Conservation (phyloP, 2,797 vertebrate species). For the Macropodus opercularis region DNA sequence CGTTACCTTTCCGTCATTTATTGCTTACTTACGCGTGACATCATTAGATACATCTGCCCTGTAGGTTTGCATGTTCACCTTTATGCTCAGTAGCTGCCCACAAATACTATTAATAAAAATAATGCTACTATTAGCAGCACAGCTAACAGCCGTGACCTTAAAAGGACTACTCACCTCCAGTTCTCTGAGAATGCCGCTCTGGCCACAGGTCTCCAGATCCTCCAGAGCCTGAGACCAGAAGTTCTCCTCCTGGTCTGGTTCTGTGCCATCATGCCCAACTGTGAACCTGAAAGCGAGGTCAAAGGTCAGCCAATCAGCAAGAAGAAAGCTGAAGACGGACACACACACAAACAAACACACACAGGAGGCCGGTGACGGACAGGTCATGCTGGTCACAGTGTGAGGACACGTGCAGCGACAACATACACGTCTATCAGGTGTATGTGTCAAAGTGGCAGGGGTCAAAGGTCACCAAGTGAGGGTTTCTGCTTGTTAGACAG, state of each 20-base stretch:
- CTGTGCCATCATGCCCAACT: conserved; percentile 88
- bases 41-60: too few relatives aligned
- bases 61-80: too few relatives aligned
- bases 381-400: conserved; percentile 58
- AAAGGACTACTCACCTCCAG: conserved; percentile 86
- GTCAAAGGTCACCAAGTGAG: conserved; percentile 66
- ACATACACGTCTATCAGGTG: conserved; percentile 43
- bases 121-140: not conserved
- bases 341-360: conserved; percentile 32
- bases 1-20: too few relatives aligned
- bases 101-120: not conserved
- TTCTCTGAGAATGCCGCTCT: conserved; percentile 97
- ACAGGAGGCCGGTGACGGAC: conserved; percentile 26
- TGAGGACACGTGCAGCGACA: conserved; percentile 17
- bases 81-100: too few relatives aligned
- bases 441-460: conserved; percentile 32
- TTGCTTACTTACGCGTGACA: too few relatives aligned
- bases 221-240: conserved; percentile 99
- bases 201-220: conserved; percentile 97
- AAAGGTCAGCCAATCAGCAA: conserved; percentile 36
- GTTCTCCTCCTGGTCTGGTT: conserved; percentile 97
- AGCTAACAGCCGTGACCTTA: too few relatives aligned
- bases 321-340: too few relatives aligned
- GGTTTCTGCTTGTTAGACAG: conserved; percentile 39
- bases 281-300: conserved; percentile 81